phyloP scores from a whole-genome alignment of 2,888 invertebrate species.

The Anaspis maculata region DNA sequence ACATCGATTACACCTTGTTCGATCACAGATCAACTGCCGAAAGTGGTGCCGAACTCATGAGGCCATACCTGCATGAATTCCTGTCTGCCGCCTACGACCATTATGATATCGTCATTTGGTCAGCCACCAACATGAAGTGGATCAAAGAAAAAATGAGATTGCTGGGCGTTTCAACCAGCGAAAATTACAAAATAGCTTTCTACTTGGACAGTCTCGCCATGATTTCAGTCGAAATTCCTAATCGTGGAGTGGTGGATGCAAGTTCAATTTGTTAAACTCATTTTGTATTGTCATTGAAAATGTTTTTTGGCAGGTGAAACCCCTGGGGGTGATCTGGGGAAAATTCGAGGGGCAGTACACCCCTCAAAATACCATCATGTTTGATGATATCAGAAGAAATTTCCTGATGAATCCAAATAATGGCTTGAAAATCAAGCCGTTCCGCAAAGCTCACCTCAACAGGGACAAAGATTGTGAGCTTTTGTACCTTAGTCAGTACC shows the following conservation, averaged over 20 bases:
- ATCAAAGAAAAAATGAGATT: conserved; percentile 95
- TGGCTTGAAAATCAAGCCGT: conserved; percentile 84
- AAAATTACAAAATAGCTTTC: conserved; percentile 85
- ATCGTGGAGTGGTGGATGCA: conserved; percentile 88
- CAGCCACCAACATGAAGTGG: conserved; percentile 98
- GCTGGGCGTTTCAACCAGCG: conserved; percentile 74
- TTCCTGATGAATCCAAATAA: conserved; percentile 96
- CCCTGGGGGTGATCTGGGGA: conserved; percentile 94
- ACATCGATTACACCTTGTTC: conserved; percentile 94
- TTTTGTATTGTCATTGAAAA: no score
- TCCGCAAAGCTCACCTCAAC: conserved; percentile 84
- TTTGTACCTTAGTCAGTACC: conserved; percentile 68
- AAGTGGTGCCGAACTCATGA: conserved; percentile 77
- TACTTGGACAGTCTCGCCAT: conserved; percentile 87
- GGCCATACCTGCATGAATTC: conserved; percentile 93
- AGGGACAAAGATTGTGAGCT: conserved; percentile 77
- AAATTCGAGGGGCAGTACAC: conserved; percentile 81
- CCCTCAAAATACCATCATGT: conserved; percentile 93
- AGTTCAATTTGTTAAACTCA: conserved; percentile 19
- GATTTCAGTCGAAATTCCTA: conserved; percentile 87
- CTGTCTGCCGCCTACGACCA: conserved; percentile 76
- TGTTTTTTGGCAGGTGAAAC: conserved; percentile 63
- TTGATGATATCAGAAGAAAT: conserved; percentile 91
- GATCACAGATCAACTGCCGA: conserved; percentile 93
- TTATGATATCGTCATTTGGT: conserved; percentile 98